A percentile compares a stretch with the other conserved stretches of the same genome.
Evolutionary conservation across 2,113 vertebrate species (phyloP).

Genomic region (Mastomys natalensis): DNA sequence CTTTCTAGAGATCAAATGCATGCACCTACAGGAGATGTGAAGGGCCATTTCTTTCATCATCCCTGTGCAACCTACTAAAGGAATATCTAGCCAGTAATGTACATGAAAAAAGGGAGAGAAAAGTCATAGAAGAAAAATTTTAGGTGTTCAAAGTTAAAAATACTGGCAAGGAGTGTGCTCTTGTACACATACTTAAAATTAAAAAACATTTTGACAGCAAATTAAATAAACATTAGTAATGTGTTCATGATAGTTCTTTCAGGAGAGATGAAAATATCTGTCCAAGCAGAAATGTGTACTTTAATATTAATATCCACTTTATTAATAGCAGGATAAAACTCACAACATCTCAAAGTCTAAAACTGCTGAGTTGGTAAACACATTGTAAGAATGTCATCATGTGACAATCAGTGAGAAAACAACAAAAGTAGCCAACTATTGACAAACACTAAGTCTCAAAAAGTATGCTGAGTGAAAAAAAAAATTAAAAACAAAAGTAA

Average conservation of each 20-base stretch:
- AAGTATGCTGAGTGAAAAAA: neutral
- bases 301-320: neutral
- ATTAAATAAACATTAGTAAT: neutral
- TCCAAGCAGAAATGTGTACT: neutral
- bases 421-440: neutral
- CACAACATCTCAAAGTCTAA: neutral
- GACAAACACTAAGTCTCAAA: neutral
- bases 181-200: no score
- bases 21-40: neutral
- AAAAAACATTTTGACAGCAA: neutral
- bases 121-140: neutral
- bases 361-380: neutral
- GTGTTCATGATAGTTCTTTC: neutral
- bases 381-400: neutral
- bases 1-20: neutral
- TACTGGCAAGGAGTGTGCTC: neutral
- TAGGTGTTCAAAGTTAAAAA: neutral
- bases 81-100: neutral
- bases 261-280: conserved; percentile 5
- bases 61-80: neutral
- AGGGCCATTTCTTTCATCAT: neutral
- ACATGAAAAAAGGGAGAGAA: neutral
- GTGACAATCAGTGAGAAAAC: neutral
- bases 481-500: neutral
- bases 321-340: neutral